Base-by-base conservation (phyloP, 2,113 vertebrate species). In the Tetraodon nigroviridis region DNA sequence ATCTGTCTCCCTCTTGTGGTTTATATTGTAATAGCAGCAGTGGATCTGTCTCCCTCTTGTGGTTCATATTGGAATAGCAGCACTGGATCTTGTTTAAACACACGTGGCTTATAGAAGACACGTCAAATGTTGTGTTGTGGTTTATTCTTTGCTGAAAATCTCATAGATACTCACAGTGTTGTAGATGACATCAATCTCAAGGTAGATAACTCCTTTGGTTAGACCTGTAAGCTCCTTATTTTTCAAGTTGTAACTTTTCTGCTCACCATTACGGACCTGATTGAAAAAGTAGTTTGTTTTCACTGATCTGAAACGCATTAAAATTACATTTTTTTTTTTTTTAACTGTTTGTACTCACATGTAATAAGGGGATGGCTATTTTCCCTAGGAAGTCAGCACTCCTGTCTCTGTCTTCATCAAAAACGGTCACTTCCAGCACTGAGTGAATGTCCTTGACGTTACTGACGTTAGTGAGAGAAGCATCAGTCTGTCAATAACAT, bases 121-220 rank as follows among this genome's bases (percentile, higher is more conserved):
- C 29, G 29, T 10, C 29, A 32, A 32, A 8, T 11, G 7, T 37
- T 37, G 29, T 32, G 29, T 2, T 11, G 32, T 37, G 7, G 32
- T 37, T 37, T 37, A 37, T 11, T 12, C 32, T 37, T 12, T 37
- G 32, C 32, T 37, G 32, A 37, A 44, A 14, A 44, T 44, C 16
- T 2, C 46, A 48, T 7, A 5, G 16, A 20, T 84, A 91, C 94
- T 94, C 92, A 98, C 95, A 65, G 90, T 86, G 89, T 94, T 97
- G 92, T 94, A 98, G 93, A 98, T 93, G 89, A 97, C 92, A 75
- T 98, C 93, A 64, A 94, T 91, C 91, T 97, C 94, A 86, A 98
- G 92, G 92, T 92, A 92, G 90, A 98, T 91, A 90, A 91, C 85
- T 86, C 96, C 96, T 89, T 98, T 97, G 88, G 91, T 97, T 86